These are phyloP conservation scores for Tinea trinotella DNA, from an alignment of 2,888 invertebrate genomes.

Conservation along the genomic window DNA sequence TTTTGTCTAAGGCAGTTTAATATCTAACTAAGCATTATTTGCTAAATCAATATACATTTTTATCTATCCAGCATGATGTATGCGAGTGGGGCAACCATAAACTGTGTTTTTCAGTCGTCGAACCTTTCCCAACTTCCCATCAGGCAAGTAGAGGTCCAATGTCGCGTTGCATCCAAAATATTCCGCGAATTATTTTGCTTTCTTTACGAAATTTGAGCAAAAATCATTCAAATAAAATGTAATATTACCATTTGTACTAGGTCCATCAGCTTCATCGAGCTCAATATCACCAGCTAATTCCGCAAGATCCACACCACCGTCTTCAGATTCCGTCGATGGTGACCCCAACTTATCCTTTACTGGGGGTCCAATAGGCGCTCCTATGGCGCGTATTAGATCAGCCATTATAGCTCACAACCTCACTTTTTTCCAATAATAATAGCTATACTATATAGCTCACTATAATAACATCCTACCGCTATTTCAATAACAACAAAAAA, in stretches of 20 bases:
- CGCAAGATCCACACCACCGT: conserved; percentile 78
- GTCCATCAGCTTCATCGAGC: conserved; percentile 79
- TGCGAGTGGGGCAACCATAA: too few relatives aligned
- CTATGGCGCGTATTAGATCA: conserved; percentile 78
- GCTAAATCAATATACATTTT: too few relatives aligned
- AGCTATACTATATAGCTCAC: not conserved
- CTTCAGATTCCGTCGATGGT: conserved; percentile 89
- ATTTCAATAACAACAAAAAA: conserved; percentile 8
- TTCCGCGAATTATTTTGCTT: too few relatives aligned
- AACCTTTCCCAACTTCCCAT: too few relatives aligned
- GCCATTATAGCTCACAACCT: conserved; percentile 62
- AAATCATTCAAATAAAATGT: too few relatives aligned
- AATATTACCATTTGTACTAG: conserved; percentile 70
- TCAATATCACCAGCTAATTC: conserved; percentile 77
- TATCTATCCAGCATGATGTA: too few relatives aligned
- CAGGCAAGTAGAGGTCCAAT: too few relatives aligned
- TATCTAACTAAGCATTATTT: too few relatives aligned
- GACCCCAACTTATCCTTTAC: conserved; percentile 84
- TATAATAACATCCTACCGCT: conserved; percentile 7
- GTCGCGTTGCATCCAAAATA: too few relatives aligned
- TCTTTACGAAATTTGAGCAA: too few relatives aligned
- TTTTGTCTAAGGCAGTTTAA: too few relatives aligned
- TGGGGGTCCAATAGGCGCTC: conserved; percentile 76
- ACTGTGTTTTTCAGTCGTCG: too few relatives aligned
- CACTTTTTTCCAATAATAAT: not conserved